Evolutionary conservation across 1,140 invertebrate genomes (phyloP), one percentile per base, ranked within the genome.

Genomic region (Lamellibrachia luymesi): DNA sequence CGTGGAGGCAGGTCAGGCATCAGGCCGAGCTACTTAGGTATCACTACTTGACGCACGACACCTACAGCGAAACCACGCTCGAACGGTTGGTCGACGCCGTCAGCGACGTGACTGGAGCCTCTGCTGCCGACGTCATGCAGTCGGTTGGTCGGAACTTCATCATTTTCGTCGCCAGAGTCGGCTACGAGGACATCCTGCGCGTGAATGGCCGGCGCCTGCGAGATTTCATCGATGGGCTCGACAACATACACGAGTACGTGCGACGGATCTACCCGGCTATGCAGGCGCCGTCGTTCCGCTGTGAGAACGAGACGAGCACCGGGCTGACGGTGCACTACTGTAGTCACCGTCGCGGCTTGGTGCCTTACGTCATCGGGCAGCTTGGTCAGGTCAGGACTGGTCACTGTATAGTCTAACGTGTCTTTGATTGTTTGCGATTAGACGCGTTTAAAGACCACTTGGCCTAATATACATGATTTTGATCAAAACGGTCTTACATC

Each of bases 351-450:
- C 97, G 98, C 91, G 98, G 98, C 0, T 99, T 98, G 95, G 98
- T 99, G 7, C 98, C 98, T 96, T 99, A 99, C 95, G 98, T 98
- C 2, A 98, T 99, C 97, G 98, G 98, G 2, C 98, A 99, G 96
- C 99, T 99, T 92, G 97, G 56, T 6, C 90, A 91, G 80, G 92
- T 99, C 99, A 90, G 98, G 98, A 1, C 97, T 99, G 80, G 25
- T 10, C 64, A 17, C 64, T 80, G 8, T 80, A 6, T 56, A 38
- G 38, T 38, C 38, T 38, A 38, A 38, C 38, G 38, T 38, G 38
- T 38, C 38, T 38, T 38, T 38, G 38, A 38, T 38, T 38, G 38
- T 38, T 38, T 38, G 38, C 38, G 38, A 38, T 38, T 38, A 38
- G 38, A 38, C 38, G 38, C 38, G 38, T 38, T 38, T 38, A 38